Base-by-base conservation (phyloP, 2,888 invertebrate genomes). In the Drosophila peninsularis region DNA sequence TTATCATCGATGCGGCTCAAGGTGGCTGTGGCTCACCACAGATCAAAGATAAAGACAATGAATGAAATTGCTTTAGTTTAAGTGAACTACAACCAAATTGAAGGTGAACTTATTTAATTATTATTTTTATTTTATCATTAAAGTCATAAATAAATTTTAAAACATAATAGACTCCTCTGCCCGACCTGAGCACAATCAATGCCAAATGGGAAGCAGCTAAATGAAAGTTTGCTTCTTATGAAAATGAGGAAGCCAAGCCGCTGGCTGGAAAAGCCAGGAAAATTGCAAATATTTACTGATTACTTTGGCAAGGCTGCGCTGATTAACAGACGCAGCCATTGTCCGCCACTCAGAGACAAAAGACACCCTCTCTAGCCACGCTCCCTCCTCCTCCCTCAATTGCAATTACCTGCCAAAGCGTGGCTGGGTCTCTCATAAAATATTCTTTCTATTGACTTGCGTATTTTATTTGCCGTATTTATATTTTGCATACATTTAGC, bases 281-380 rank as follows among this genome's bases (percentile, higher is more conserved):
- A 81, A 82, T 66, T 66, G 75, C 70, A 89, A 89, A 86, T 89
- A 87, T 89, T 90, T 90, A 70, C 77, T 69, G 89, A 90, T 82
- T 87, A 89, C 89, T 84, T 75, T 78, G 56, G 54, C 58, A 69
- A 60, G 69, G 64, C 73, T 62, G 72, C 72, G 73, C 75, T 84
- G 89, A 90, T 86, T 90, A 90, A 83, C 75, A 74, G 55, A 21
- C 74, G 62, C 58, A 27, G 37, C 62, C 50, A 72, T 77, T 77
- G 81, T 72, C 47, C 60, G 27, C n/a, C n/a, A 17, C 11, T 53
- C 41, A 55, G 63, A 67, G 68, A 78, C 75, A 63, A 74, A 78
- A 60, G 71, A 17, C 14, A 7, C 27, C 34, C n/a, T 6, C 1
- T 30, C 14, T 21, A 3, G 19, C 30, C 57, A 39, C 7, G 1